A percentile compares a stretch with the other conserved stretches of the same genome.
These are phyloP conservation scores for Rhynchonema sp. DNA, from an alignment of 2,888 invertebrate species.

Conservation along the genomic window DNA sequence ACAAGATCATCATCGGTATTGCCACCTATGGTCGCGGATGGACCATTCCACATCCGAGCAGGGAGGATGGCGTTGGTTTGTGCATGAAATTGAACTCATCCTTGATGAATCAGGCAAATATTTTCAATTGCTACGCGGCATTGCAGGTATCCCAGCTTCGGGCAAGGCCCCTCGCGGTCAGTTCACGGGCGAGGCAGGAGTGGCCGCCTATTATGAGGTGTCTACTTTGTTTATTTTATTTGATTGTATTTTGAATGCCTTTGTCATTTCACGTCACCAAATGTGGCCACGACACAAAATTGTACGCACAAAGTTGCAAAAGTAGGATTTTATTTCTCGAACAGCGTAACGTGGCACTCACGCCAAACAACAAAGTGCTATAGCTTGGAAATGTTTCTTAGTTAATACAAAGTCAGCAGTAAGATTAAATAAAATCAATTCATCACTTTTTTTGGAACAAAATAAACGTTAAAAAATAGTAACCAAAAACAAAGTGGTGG, in stretches of 20 bases:
- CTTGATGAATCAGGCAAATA: background rate
- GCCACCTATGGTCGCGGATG: conserved; percentile 21
- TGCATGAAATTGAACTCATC: conserved; percentile 8
- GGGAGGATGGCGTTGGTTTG: conserved; percentile 12
- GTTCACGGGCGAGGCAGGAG: conserved; percentile 56
- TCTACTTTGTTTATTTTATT: background rate
- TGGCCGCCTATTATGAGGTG: conserved; percentile 72
- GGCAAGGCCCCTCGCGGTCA: background rate
- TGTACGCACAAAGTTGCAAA: too few species aligned
- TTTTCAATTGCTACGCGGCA: background rate
- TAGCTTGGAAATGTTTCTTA: too few species aligned
- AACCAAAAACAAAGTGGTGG: too few species aligned
- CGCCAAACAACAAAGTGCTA: too few species aligned
- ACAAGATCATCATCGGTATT: conserved; percentile 20
- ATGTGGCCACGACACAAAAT: too few species aligned
- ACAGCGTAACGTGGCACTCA: too few species aligned
- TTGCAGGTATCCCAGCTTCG: background rate
- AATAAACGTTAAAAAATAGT: too few species aligned
- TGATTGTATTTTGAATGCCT: background rate
- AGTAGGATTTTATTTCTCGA: too few species aligned
- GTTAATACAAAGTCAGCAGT: too few species aligned
- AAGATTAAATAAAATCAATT: too few species aligned
- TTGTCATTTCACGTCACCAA: too few species aligned
- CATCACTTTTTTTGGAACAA: too few species aligned
- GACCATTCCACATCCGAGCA: conserved; percentile 14